Evolutionary conservation across 2,797 vertebrate species (phyloP).

Genomic region (Malacoraja senta): DNA sequence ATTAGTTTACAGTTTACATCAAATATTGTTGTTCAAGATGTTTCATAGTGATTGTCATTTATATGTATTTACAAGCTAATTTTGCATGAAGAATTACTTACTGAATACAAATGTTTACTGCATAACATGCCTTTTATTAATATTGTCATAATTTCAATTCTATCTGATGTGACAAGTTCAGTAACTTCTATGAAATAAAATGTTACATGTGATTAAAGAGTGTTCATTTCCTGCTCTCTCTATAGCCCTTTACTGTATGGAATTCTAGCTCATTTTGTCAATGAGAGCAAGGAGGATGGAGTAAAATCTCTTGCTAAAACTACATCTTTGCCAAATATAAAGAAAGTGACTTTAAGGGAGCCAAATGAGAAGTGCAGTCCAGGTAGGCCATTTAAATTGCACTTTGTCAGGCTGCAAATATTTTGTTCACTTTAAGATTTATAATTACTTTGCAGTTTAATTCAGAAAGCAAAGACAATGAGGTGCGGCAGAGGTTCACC

Average conservation of each 20-base stretch:
- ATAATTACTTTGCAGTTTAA: background rate
- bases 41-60: background rate
- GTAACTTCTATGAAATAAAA: background rate
- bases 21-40: background rate
- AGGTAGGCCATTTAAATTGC: conserved; percentile 2
- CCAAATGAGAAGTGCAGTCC: background rate
- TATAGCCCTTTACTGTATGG: conserved; percentile 85
- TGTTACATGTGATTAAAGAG: background rate
- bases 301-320: conserved; percentile 19
- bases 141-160: background rate
- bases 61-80: background rate
- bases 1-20: background rate
- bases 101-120: background rate
- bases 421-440: background rate
- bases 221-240: conserved; percentile 41
- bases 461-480: background rate
- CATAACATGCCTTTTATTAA: background rate
- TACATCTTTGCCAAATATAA: conserved; percentile 17
- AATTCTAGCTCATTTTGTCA: conserved; percentile 75
- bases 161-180: background rate
- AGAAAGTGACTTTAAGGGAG: conserved; percentile 24
- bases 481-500: too few relatives aligned
- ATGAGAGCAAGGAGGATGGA: conserved; percentile 54
- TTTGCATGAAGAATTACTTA: background rate
- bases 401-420: background rate